phyloP scores from a whole-genome alignment of 2,888 invertebrate species.

The Lamproptera curius region DNA sequence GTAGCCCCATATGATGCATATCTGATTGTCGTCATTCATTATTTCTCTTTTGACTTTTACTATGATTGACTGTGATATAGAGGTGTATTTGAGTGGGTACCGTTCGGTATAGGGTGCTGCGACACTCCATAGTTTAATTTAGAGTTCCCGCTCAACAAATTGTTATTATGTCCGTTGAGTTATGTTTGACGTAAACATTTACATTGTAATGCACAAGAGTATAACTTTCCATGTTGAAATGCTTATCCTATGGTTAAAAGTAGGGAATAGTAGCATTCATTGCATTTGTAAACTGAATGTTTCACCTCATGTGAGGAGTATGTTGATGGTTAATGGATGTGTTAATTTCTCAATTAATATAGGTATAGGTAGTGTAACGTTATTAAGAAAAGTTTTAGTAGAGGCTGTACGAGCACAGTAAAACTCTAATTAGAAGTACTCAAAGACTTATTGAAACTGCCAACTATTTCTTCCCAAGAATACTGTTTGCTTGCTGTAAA shows the following conservation, averaged over 20 bases:
- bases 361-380: not conserved
- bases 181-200: slow-evolving; percentile 21
- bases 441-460: not conserved
- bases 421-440: not conserved
- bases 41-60: slow-evolving; percentile 1
- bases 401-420: not conserved
- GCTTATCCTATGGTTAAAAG: not conserved
- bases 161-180: slow-evolving; percentile 28
- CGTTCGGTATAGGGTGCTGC: not conserved
- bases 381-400: not conserved
- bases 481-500: no score
- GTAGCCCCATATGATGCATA: not conserved
- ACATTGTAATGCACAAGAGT: not conserved
- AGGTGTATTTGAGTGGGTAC: slow-evolving; percentile 13
- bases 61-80: slow-evolving; percentile 22
- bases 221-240: slow-evolving; percentile 5
- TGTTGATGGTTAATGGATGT: not conserved
- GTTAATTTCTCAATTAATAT: not conserved
- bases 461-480: not conserved
- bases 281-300: not conserved
- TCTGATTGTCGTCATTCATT: not conserved
- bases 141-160: not conserved
- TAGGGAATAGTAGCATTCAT: not conserved
- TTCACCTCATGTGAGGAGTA: not conserved
- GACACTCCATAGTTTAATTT: slow-evolving; percentile 4